These are phyloP conservation scores for Sinelater perroti DNA, from an alignment of 2,888 invertebrate species.

Conservation along the genomic window DNA sequence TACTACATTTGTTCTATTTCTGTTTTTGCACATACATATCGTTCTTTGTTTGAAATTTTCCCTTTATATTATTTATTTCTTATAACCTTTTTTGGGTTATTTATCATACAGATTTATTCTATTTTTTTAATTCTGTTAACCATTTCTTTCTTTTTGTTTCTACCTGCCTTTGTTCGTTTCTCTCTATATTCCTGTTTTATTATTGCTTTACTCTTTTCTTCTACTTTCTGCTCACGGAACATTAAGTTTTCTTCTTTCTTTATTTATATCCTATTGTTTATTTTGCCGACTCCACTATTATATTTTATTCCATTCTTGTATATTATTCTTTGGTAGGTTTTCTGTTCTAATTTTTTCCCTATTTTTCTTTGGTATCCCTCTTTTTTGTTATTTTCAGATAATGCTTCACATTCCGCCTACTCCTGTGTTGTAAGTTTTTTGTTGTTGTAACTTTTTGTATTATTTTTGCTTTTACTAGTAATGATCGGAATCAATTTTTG, in stretches of 20 bases:
- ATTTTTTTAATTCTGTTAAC: neutral
- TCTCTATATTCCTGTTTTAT: neutral
- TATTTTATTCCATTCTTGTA: neutral
- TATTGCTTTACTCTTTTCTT: neutral
- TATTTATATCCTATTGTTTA: neutral
- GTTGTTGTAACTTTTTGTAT: neutral
- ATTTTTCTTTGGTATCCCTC: neutral
- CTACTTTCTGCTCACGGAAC: no score
- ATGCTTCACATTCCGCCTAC: neutral
- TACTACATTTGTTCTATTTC: no score
- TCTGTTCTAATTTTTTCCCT: neutral
- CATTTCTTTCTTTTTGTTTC: neutral
- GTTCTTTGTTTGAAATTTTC: neutral
- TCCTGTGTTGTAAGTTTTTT: neutral
- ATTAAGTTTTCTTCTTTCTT: neutral
- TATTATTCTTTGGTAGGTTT: neutral
- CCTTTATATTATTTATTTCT: neutral
- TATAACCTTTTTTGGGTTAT: neutral
- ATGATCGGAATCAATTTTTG: neutral
- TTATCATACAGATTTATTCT: neutral
- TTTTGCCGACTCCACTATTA: neutral
- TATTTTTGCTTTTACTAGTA: neutral
- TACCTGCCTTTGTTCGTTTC: neutral
- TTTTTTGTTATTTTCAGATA: neutral
- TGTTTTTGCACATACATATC: neutral